Evolutionary conservation across 2,113 vertebrate genomes (phyloP).

Genomic region (Mohoua ochrocephala): DNA sequence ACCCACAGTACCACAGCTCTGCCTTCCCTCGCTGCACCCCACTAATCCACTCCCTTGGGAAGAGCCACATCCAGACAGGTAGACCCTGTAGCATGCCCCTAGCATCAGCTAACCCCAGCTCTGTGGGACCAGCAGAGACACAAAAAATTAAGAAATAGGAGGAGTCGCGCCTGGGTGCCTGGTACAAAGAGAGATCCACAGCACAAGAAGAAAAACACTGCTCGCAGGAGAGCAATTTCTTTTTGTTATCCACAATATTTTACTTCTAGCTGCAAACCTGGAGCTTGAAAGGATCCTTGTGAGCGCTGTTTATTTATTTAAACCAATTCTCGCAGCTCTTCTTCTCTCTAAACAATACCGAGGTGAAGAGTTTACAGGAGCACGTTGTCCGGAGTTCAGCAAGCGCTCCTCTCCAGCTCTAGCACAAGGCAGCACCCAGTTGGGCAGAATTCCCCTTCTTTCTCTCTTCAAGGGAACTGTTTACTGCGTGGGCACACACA

Average conservation of each 20-base stretch:
- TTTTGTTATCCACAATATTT: constrained; percentile 44
- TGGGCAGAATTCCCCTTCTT: neutral
- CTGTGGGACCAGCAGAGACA: neutral
- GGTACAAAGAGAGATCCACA: neutral
- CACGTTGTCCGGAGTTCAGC: neutral
- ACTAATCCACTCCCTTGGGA: neutral
- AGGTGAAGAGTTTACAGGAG: constrained; percentile 69
- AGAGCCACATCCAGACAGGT: constrained; percentile 4
- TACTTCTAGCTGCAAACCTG: constrained; percentile 41
- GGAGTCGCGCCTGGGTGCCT: neutral
- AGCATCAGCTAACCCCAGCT: neutral
- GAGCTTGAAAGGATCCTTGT: constrained; percentile 21
- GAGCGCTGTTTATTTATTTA: constrained; percentile 59
- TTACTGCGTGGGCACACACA: neutral
- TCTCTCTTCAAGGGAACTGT: neutral
- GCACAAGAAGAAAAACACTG: neutral
- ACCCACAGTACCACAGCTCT: neutral
- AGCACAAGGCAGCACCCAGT: neutral
- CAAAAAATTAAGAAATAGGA: neutral
- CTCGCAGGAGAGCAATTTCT: neutral
- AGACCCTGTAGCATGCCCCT: neutral
- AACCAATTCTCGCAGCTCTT: constrained; percentile 37
- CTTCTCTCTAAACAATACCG: constrained; percentile 50
- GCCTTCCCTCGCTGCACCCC: neutral
- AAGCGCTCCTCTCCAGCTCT: accelerated